Evolutionary conservation across 2,888 invertebrate species (phyloP), one percentile per base, ranked within the genome.

Genomic region (Leptarthrus brevirostris): DNA sequence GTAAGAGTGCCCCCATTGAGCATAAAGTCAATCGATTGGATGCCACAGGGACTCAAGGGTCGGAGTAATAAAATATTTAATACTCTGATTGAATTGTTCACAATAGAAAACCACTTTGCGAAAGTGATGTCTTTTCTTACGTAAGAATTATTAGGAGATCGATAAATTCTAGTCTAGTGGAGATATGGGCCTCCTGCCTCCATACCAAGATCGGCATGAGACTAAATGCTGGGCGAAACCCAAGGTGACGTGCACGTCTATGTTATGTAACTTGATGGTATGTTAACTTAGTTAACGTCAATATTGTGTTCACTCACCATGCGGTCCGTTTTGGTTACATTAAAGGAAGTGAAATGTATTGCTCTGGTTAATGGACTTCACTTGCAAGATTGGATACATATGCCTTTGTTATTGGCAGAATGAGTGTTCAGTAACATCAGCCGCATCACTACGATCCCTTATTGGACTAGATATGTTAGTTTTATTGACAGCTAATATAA

Each of bases 101-200:
- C 69, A 69, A 69, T 69, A 69, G 69, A 69, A 69, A 69, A 69
- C 69, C 69, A 69, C 69, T 69, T 69, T 69, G 36, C 69, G 52
- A 69, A 69, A 69, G 69, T 69, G 69, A 69, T 69, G 69, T 69
- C 69, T 69, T 69, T 69, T 69, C 69, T 69, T 69, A 69, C 52
- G 52, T 69, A 52, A 69, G 69, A 69, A 69, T 52, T 64, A 64
- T 64, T 69, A 20, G 52, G 16, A 30, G 52, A 69, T 69, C 69
- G 69, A 69, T 69, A 69, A 18, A 30, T 30, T 52, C 40, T 52
- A 18, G 52, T 52, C 52, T 52, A 52, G 18, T 47, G 18, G 52
- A 22, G 20, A 10, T 30, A 26, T 36, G 58, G 58, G 6, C 22
- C 36, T 61, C 8, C 58, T 34, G 36, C 58, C 34, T 40, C 8